Conservation (phyloP, 1,140 invertebrate species). For the Orussus abietinus region DNA sequence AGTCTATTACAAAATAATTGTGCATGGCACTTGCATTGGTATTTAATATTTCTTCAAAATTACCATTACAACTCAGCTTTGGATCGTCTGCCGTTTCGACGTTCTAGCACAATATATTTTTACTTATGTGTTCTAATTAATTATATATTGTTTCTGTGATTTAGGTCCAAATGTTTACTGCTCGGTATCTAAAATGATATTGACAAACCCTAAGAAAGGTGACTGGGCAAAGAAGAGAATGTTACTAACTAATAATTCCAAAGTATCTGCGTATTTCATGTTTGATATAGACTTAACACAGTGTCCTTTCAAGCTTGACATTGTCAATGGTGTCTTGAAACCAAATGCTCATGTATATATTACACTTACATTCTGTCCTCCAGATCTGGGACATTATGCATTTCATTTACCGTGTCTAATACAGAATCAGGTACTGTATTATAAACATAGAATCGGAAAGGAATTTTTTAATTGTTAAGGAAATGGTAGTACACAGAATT, state of each 20-base stretch:
- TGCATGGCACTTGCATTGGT: constrained; percentile 27
- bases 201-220: constrained; percentile 6
- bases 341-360: constrained; percentile 24
- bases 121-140: constrained; percentile 7
- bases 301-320: constrained; percentile 27
- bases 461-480: constrained; percentile 2
- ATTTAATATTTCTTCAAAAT: neutral
- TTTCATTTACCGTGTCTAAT: constrained; percentile 27
- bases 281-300: constrained; percentile 30
- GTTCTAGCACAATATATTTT: constrained; percentile 3
- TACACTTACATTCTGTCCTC: constrained; percentile 27
- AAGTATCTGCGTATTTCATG: constrained; percentile 26
- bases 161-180: neutral
- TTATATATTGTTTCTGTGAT: constrained; percentile 3
- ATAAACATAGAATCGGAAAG: neutral
- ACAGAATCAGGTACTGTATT: constrained; percentile 7
- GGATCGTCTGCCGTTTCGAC: too few species aligned
- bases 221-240: constrained; percentile 20
- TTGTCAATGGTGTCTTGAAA: constrained; percentile 22
- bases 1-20: constrained; percentile 21
- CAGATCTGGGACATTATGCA: constrained; percentile 18
- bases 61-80: too few species aligned
- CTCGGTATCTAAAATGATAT: neutral
- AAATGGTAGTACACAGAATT: constrained; percentile 2
- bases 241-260: constrained; percentile 31